Percentiles rank a stretch among this genome's conserved stretches.
These are phyloP conservation scores for Onychomys torridus DNA, from an alignment of 2,797 vertebrate genomes.

Conservation along the genomic window DNA sequence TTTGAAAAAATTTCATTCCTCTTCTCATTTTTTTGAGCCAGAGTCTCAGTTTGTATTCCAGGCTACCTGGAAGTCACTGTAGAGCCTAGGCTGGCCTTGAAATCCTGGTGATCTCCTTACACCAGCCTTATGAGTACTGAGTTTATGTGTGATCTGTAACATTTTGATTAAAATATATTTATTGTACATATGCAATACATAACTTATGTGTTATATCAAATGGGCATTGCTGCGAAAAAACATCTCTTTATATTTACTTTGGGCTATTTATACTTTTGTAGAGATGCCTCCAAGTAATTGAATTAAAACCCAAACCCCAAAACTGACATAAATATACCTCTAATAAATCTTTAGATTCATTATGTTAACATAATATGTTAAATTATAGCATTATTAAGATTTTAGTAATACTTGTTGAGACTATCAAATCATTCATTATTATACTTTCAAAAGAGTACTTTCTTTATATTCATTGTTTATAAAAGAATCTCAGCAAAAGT, in stretches of 20 bases:
- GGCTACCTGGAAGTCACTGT: neutral
- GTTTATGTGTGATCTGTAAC: neutral
- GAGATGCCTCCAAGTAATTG: neutral
- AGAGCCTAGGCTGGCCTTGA: neutral
- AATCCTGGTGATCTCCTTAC: neutral
- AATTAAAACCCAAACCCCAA: neutral
- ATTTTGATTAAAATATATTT: neutral
- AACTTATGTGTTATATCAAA: neutral
- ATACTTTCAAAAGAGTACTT: neutral
- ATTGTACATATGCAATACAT: neutral
- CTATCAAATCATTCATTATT: neutral
- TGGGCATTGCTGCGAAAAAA: neutral
- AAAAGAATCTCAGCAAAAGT: neutral
- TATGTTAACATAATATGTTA: neutral
- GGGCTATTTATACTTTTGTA: neutral
- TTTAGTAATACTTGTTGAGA: neutral
- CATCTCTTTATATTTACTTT: neutral
- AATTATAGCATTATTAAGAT: neutral
- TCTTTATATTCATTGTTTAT: neutral
- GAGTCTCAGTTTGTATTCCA: neutral
- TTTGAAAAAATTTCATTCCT: constrained; percentile 15
- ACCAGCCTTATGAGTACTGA: neutral
- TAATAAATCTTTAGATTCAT: neutral
- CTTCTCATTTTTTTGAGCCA: neutral
- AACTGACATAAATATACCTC: neutral